Base-by-base conservation (phyloP, 30 jellyfish, hydroid and myxozoan species). In the Nemopilema nomurai region DNA sequence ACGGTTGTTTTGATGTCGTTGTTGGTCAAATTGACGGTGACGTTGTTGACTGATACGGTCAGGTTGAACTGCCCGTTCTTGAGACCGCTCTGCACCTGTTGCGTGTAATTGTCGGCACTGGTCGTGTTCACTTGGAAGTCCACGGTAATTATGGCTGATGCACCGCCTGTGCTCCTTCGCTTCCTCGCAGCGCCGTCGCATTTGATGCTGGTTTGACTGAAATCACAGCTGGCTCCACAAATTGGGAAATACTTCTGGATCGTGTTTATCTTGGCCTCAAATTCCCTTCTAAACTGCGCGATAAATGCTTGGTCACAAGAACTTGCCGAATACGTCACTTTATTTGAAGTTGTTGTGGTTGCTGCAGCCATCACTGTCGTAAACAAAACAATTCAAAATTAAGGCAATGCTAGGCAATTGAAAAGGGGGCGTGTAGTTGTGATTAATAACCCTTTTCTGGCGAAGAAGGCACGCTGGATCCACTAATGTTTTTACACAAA, bases 201-300 rank as follows among this genome's bases (percentile, higher is more conserved):
- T 51, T 76, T 83, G 76, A 93, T 74, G 21, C 97, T 63, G 26
- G 79, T 74, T 70, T 28, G 30, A 33, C 51, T 78, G 73, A 94
- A 94, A 84, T 94, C 90, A 51, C 99, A 94, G 28, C 77, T 57
- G 7, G 51, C 89, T 8, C 97, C 99, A 68, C 99, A 94, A 31
- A 94, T 85, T 25, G 81, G 74, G 95, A 90, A 93, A 28, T 29
- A 51, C 24, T 25, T 27, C 49, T 94, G 95, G 17, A 89, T 87
- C 41, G 78, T 49, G 29, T 32, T 49, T 1, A 82, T 67, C 27
- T 52, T 52, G 50, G 75, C 28, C 23, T 63, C 81, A 76, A 94
- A 94, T 52, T 72, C 85, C 6, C 30, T 73, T 31, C 80, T 31
- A 71, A 89, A 86, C 22, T 74, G 21, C n/a, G 79, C 71, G 21